Conservation (phyloP, 2,888 invertebrate species). For the Branchipolynoe longqiensis region DNA sequence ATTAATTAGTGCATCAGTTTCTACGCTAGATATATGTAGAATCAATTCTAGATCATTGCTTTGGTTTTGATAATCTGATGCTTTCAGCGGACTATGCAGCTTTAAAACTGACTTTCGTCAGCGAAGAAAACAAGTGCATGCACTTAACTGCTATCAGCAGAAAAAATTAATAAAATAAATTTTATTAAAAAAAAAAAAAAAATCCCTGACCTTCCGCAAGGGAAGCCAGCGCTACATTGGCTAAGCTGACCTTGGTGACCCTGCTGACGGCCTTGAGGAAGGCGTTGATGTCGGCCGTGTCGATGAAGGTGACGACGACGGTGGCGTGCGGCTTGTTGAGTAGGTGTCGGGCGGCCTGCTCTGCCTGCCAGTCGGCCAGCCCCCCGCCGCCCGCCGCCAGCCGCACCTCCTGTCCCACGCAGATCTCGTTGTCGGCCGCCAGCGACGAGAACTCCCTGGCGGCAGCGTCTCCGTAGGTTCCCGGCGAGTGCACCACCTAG, state of each 20-base stretch:
- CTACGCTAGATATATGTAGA: no score
- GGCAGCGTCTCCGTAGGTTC: constrained; percentile 73
- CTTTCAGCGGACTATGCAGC: no score
- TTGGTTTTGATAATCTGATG: no score
- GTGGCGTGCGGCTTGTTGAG: constrained; percentile 67
- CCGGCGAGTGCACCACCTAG: constrained; percentile 74
- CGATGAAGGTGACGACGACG: constrained; percentile 75
- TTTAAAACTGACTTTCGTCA: no score
- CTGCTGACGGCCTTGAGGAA: constrained; percentile 72
- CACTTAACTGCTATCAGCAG: no score
- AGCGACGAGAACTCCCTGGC: constrained; percentile 75
- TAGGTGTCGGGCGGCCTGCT: constrained; percentile 66
- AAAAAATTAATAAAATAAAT: no score
- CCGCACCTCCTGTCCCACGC: constrained; percentile 73
- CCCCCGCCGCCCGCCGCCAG: constrained; percentile 68
- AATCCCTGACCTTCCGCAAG: no score
- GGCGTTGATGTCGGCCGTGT: constrained; percentile 72
- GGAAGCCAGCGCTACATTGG: no score
- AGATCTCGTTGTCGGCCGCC: constrained; percentile 75
- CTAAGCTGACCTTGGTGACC: neutral
- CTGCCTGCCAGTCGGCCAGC: constrained; percentile 68
- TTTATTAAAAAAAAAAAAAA: no score
- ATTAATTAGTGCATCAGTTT: no score
- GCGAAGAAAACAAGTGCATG: no score
- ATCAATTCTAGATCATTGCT: no score